Base-by-base conservation (phyloP, 35 echinoderm and acorn worm species). In the Apostichopus californicus region DNA sequence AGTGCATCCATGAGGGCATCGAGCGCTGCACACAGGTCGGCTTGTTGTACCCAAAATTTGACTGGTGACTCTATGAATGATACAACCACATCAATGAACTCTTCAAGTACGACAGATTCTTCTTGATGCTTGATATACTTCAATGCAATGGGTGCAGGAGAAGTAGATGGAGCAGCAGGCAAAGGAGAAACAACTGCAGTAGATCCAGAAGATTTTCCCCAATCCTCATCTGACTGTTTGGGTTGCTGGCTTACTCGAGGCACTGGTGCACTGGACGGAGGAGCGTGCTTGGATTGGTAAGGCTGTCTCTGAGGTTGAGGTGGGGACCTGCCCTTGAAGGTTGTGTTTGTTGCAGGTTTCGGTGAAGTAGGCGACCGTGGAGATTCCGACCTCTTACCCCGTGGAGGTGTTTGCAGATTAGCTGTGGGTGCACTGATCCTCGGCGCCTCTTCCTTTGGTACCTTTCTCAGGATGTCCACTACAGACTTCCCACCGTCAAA, bases 401-500 rank as follows among this genome's bases (percentile, higher is more conserved):
- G 24, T 78, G 89, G 89, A 5, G 89, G 89, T 54, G 89, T 78
- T 18, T 77, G 89, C 25, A 61, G 73, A 15, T 53, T 9, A 22
- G 17, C 54, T 70, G 46, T 22, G 6, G 87, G 68, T 12, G 86
- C 86, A 60, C 12, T 54, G 8, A 56, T 18, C 21, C 14, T 14
- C 1, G 24, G 24, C 5, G 68, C 22, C 24, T 91, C 77, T 57
- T 79, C 18, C 89, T 91, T 79, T 11, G 77, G 53, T 14, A 91
- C 71, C 53, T 52, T 78, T 34, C 21, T 54, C 73, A 91, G 56
- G 8, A 91, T 57, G 9, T 91, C 89, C 54, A 59, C n/a, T 22
- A 91, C 89, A 57, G 71, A 79, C 54, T 91, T 91, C 9, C 89
- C 89, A 58, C 93, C 93, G 17, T 87, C 57, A 80, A 86, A 94